phyloP scores from a whole-genome alignment of 2,888 invertebrate genomes.

The Encarsia formosa region DNA sequence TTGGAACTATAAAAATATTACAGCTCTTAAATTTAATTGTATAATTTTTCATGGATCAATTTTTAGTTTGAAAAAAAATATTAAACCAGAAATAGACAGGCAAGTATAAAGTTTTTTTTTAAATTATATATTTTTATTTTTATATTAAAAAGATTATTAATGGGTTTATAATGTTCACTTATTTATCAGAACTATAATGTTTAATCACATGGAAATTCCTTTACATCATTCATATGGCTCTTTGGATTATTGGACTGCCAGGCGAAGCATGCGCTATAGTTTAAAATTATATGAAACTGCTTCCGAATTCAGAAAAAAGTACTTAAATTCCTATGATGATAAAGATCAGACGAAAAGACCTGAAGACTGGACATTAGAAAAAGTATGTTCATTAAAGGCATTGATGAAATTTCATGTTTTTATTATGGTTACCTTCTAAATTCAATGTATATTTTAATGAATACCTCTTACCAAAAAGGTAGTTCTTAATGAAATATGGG shows the following conservation, averaged over 20 bases:
- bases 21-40: constrained; percentile 65
- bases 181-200: constrained; percentile 18
- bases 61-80: constrained; percentile 60
- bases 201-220: constrained; percentile 80
- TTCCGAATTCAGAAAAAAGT: constrained; percentile 59
- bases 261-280: constrained; percentile 89
- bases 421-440: too few species aligned
- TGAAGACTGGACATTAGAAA: constrained; percentile 61
- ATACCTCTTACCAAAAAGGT: too few species aligned
- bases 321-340: constrained; percentile 62
- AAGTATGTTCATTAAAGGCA: constrained; percentile 49
- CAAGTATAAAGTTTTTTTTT: constrained; percentile 35
- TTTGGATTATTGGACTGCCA: constrained; percentile 75
- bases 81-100: constrained; percentile 54
- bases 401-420: neutral
- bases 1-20: constrained; percentile 71
- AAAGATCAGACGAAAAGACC: constrained; percentile 59
- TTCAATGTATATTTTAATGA: too few species aligned
- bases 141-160: too few species aligned
- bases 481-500: too few species aligned
- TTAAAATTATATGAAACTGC: constrained; percentile 65
- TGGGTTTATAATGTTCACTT: neutral
- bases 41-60: constrained; percentile 79
- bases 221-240: constrained; percentile 86
- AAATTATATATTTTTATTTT: too few species aligned